A percentile compares a stretch with the other conserved stretches of the same genome.
Conservation (phyloP, 2,113 vertebrate genomes). For the Mohoua ochrocephala region DNA sequence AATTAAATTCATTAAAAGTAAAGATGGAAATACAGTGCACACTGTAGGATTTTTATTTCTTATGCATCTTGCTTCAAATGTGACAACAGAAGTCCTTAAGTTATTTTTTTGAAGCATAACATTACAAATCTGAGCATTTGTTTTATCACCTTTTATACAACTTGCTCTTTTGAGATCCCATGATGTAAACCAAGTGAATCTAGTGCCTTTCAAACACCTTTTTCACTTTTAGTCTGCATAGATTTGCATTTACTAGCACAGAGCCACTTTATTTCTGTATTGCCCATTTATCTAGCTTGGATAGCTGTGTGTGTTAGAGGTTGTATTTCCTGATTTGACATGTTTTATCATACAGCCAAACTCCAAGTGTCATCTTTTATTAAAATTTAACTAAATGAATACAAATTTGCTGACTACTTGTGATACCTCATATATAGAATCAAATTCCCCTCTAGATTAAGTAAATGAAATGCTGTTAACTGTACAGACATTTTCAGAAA, state of each 20-base stretch:
- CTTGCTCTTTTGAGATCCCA: neutral
- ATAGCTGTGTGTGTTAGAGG: neutral
- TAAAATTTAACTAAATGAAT: neutral
- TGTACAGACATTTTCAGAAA: neutral
- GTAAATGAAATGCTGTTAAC: neutral
- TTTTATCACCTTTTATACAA: neutral
- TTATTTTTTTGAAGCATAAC: neutral
- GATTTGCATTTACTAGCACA: neutral
- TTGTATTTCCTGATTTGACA: neutral
- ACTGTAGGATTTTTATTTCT: neutral
- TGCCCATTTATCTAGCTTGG: neutral
- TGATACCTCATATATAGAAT: neutral
- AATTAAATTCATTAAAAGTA: neutral
- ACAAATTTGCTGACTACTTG: neutral
- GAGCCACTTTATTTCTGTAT: neutral
- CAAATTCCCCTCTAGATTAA: neutral
- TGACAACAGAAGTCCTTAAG: neutral
- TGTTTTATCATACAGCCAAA: neutral
- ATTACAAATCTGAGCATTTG: neutral
- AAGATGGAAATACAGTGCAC: neutral
- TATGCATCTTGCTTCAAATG: neutral
- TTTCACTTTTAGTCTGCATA: neutral
- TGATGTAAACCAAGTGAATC: neutral
- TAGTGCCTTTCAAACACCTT: neutral
- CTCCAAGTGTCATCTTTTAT: neutral